phyloP scores from a whole-genome alignment of 2,113 vertebrate species.

The Camelus bactrianus region DNA sequence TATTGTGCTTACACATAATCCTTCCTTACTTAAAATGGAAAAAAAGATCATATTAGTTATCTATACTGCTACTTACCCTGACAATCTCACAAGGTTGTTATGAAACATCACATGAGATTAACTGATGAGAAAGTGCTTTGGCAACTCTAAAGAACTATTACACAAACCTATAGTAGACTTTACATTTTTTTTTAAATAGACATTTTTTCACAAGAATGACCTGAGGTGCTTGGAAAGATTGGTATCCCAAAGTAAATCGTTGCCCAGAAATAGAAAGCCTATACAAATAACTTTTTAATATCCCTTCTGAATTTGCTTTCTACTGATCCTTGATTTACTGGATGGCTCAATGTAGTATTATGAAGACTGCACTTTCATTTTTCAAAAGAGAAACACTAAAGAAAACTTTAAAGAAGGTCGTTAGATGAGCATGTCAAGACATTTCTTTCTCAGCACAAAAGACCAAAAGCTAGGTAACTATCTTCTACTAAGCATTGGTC shows the following conservation, averaged over 20 bases:
- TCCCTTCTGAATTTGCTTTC: conserved; percentile 2
- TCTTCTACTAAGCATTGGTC: neutral
- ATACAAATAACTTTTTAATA: conserved; percentile 53
- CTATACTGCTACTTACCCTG: conserved; percentile 62
- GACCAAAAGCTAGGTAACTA: neutral
- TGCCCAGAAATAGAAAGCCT: conserved; percentile 17
- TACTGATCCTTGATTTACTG: conserved; percentile 38
- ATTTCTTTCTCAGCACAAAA: conserved; percentile 45
- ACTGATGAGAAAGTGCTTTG: conserved; percentile 73
- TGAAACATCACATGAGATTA: conserved; percentile 67
- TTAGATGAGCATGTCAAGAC: neutral
- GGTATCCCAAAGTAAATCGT: conserved; percentile 3
- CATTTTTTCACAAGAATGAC: conserved; percentile 1
- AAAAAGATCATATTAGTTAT: conserved; percentile 41
- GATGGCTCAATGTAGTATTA: neutral
- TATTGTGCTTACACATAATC: conserved; percentile 34
- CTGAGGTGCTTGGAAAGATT: conserved; percentile 41
- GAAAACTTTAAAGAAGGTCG: conserved; percentile 47
- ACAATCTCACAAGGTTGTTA: conserved; percentile 47
- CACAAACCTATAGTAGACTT: conserved; percentile 58
- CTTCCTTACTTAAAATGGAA: neutral
- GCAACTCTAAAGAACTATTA: conserved; percentile 55
- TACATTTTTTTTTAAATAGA: conserved; percentile 6
- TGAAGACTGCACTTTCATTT: conserved; percentile 56
- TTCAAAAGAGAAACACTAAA: conserved; percentile 59